Base-by-base conservation (phyloP, 2,113 vertebrate genomes). In the Boulengeromyrus knoepffleri region DNA sequence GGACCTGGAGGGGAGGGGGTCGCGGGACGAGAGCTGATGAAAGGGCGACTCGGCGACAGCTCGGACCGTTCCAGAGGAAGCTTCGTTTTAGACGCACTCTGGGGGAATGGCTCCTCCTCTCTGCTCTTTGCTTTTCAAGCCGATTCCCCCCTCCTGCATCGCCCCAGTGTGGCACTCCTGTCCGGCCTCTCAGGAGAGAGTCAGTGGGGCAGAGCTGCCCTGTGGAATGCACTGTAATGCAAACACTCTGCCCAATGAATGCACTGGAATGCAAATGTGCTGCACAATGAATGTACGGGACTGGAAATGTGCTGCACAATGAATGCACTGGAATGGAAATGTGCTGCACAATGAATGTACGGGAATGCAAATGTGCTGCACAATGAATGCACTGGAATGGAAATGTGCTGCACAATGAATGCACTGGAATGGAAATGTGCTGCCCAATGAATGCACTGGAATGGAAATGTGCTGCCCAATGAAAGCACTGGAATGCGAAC, bases 71-170 rank as follows among this genome's bases (percentile, higher is more conserved):
- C 74, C 49, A 83, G 39, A 62, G 85, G 46, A 88, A 52, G 89
- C 87, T 91, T 90, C 88, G 17, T 89, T 89, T 9, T 19, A 90
- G 92, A 94, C 42, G 39, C 13, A 21, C 80, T 70, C n/a, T 66
- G 84, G 93, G 93, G 93, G 88, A 91, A 21, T 31, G 84, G 6
- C 90, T 92, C 50, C 53, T 87, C 91, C 89, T 83, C 89, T 89
- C n/a, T 49, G 47, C 21, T 45, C 88, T 66, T 74, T 45, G 42
- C 3, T 89, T 80, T 47, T 7, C 19, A 31, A n/a, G 52, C 21
- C 50, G 24, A 36, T 42, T 53, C 36, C 88, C 83, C 86, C 47
- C 47, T 90, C 52, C 53, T 1, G 70, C 83, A 50, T 6, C 39
- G 31, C 49, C 85, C 70, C 12, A 53, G 66, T 80, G 50, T 58